Percentiles rank a stretch among this genome's conserved stretches.
Conservation (phyloP, 2,113 vertebrate genomes). For the Oncorhynchus gorbuscha region DNA sequence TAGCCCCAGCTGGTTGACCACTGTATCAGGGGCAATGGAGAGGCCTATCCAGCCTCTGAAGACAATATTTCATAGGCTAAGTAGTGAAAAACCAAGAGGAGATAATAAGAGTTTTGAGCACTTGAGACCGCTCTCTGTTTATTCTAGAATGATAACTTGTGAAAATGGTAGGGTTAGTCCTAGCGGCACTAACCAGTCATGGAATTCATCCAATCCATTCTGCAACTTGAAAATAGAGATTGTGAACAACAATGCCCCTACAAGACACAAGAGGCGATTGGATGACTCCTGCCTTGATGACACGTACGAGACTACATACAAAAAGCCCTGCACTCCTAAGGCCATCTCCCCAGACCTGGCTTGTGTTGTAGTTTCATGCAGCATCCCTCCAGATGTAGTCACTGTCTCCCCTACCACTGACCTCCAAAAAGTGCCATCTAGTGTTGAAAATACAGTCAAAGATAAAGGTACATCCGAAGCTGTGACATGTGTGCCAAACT, state of each 20-base stretch:
- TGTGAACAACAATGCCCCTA: background rate
- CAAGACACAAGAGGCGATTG: slow-evolving; percentile 27
- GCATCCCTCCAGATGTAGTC: background rate
- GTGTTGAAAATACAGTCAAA: no score
- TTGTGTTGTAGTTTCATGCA: slow-evolving; percentile 34
- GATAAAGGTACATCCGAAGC: no score
- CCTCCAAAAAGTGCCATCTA: background rate
- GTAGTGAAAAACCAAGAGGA: background rate
- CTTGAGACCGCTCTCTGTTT: slow-evolving; percentile 40
- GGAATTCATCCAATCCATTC: background rate
- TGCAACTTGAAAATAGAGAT: slow-evolving; percentile 36
- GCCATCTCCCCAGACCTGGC: slow-evolving; percentile 46
- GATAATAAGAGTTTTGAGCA: background rate
- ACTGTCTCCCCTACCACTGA: background rate
- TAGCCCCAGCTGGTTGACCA: no score
- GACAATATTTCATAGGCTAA: background rate
- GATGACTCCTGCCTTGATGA: slow-evolving; percentile 29
- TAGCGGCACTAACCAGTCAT: background rate
- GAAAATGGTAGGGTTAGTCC: background rate
- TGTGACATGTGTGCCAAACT: background rate
- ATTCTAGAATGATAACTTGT: slow-evolving; percentile 25
- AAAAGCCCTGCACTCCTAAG: slow-evolving; percentile 25
- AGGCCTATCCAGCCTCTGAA: no score
- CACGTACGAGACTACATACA: slow-evolving; percentile 34
- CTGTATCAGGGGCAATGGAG: no score